Base-by-base conservation (phyloP, 2,888 invertebrate genomes). In the Chelonus formosanus region DNA sequence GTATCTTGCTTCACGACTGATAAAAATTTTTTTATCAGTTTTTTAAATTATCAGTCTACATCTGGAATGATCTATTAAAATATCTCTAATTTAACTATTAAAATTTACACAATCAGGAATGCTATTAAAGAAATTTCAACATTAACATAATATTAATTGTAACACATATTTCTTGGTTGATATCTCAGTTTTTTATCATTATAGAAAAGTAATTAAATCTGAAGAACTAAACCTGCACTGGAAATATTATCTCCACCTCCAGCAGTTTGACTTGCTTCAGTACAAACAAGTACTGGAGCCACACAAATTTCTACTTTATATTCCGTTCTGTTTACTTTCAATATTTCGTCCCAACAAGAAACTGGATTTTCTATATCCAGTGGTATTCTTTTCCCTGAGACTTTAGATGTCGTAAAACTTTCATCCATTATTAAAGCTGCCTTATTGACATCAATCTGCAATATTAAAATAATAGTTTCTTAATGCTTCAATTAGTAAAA, bases 221-320 rank as follows among this genome's bases (percentile, higher is more conserved):
- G 91, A 62, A 90, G 85, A n/a, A 89, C 90, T 10, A 95, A 85
- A n/a, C 93, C 94, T 2, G 94, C 92, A n/a, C 94, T 92, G 0
- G 94, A 94, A 71, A 95, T 92, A 78, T 94, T 95, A 80, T 95
- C 95, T 0, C 95, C 95, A 6, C 93, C 94, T 0, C 95, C 95
- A 0, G 92, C 94, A 0, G 95, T 95, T 76, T 94, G 89, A 67
- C 90, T 88, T 0, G 92, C 93, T 73, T 92, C 88, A 0, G 92
- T 93, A 78, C 95, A 95, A 3, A 95, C 93, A 35, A 95, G 85
- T 4, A 94, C 94, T 0, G 95, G 94, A 0, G 94, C 93, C 4
- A 95, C 88, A 83, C 95, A 95, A 61, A 94, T 89, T 75, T 92
- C 88, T 20, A 90, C 87, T 59, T 82, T 74, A 50, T 82, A 77